These are phyloP conservation scores for Heliocidaris tuberculata DNA, from an alignment of 35 echinoderm and acorn worm genomes.

Conservation along the genomic window DNA sequence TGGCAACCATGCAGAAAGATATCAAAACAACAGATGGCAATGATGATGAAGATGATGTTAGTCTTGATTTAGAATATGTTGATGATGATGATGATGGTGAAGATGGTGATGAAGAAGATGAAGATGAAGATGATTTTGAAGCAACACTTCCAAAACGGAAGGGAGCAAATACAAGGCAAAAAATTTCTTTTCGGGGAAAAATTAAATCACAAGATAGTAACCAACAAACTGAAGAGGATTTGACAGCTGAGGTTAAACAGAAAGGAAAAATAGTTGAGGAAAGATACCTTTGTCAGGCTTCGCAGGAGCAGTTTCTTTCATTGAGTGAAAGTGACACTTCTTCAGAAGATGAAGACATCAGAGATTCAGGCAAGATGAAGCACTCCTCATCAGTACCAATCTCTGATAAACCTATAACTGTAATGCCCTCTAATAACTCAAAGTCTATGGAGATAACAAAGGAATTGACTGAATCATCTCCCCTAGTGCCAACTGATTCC, in stretches of 20 bases:
- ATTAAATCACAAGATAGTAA: background rate
- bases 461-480: background rate
- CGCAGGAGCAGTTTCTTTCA: background rate
- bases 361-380: background rate
- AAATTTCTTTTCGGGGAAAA: background rate
- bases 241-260: background rate
- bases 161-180: background rate
- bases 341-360: slow-evolving; percentile 5
- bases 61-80: background rate
- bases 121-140: slow-evolving; percentile 34
- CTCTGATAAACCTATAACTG: background rate
- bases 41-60: background rate
- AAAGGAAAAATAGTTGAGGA: background rate
- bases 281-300: background rate
- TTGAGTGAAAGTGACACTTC: slow-evolving; percentile 31
- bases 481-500: background rate
- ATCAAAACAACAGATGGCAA: background rate
- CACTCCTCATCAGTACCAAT: background rate
- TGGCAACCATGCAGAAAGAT: slow-evolving; percentile 2
- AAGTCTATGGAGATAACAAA: background rate
- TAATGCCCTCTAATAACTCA: background rate
- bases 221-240: background rate
- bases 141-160: background rate
- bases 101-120: background rate
- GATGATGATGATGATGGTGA: background rate